These are phyloP conservation scores for Myotis davidii DNA, from an alignment of 2,113 vertebrate genomes.

Conservation along the genomic window DNA sequence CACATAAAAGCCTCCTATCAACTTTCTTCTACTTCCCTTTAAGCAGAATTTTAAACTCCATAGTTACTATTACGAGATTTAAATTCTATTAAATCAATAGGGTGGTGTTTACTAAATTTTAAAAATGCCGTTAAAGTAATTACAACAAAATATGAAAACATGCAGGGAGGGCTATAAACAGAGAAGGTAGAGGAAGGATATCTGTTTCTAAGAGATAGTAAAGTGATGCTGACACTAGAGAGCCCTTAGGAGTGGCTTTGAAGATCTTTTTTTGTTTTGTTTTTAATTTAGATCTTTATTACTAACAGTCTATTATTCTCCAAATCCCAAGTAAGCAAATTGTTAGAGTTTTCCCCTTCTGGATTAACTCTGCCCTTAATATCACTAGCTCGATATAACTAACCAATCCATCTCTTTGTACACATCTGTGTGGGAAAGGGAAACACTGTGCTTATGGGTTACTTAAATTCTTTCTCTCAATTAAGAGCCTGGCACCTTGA, in stretches of 20 bases:
- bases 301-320: constrained; percentile 22
- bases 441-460: neutral
- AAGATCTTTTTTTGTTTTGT: neutral
- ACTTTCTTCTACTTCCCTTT: constrained; percentile 10
- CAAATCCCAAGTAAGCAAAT: constrained; percentile 14
- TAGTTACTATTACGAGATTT: constrained; percentile 39
- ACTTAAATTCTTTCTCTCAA: neutral
- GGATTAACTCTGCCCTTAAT: constrained; percentile 16
- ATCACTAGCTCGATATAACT: neutral
- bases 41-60: constrained; percentile 18
- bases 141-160: constrained; percentile 1
- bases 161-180: neutral
- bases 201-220: constrained; percentile 31
- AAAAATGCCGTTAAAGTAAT: constrained; percentile 29
- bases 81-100: constrained; percentile 49
- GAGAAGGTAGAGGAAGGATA: constrained; percentile 5
- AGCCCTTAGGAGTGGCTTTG: neutral
- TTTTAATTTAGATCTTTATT: constrained; percentile 57
- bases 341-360: neutral
- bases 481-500: neutral
- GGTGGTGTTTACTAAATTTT: constrained; percentile 42
- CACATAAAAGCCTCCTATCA: constrained; percentile 28
- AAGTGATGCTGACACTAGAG: neutral
- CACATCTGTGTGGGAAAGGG: neutral
- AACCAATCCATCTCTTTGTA: neutral